These are phyloP conservation scores for Zosterops lateralis DNA, from an alignment of 2,113 vertebrate species.

Conservation along the genomic window DNA sequence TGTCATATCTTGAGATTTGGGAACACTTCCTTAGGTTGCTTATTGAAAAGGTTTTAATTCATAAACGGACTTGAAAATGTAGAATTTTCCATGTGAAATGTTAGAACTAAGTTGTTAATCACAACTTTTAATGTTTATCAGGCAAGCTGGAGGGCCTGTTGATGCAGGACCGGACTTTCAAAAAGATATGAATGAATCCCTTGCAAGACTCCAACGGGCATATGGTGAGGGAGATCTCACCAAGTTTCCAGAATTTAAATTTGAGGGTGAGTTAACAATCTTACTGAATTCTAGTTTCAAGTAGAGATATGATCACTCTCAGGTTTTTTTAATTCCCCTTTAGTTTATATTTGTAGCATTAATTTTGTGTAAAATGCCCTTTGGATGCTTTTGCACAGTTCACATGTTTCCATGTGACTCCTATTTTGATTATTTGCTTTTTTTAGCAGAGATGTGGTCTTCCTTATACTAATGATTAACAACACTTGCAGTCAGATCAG, in stretches of 20 bases:
- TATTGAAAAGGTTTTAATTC: neutral
- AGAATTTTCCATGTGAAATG: neutral
- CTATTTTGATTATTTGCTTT: neutral
- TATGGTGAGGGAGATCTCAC: slow-evolving; percentile 88
- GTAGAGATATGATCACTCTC: neutral
- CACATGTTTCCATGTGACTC: neutral
- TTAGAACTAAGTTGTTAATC: neutral
- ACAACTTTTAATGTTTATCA: slow-evolving; percentile 28
- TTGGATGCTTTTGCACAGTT: neutral
- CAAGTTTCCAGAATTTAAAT: slow-evolving; percentile 89
- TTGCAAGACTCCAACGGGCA: slow-evolving; percentile 84
- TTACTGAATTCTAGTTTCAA: neutral
- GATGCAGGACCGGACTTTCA: slow-evolving; percentile 84
- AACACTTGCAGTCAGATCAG: neutral
- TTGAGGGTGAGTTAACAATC: slow-evolving; percentile 78
- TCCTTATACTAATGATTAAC: neutral
- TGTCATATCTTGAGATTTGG: neutral
- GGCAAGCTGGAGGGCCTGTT: slow-evolving; percentile 83
- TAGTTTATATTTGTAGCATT: neutral
- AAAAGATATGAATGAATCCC: slow-evolving; percentile 83
- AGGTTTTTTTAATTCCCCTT: neutral
- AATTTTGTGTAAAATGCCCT: neutral
- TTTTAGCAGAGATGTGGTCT: neutral
- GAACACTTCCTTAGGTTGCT: neutral
- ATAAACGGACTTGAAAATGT: neutral